Conservation (phyloP, 2,113 vertebrate species). For the Nycticebus coucang region DNA sequence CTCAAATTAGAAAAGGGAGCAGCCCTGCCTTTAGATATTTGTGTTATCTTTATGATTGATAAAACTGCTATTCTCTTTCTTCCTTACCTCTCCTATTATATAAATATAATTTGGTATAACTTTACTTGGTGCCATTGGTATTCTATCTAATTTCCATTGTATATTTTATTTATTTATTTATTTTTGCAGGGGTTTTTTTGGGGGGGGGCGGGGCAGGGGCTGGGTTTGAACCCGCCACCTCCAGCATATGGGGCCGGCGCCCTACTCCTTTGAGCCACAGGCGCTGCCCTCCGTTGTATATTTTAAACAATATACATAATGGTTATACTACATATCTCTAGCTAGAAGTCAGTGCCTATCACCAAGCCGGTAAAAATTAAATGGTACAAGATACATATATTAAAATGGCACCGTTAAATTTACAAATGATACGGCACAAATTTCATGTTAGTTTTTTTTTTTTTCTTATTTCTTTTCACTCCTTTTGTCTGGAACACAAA, state of each 20-base stretch:
- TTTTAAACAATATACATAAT: not conserved
- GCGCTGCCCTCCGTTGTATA: not conserved
- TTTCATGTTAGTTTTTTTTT: not conserved
- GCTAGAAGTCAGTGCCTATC: not conserved
- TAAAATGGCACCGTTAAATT: not conserved
- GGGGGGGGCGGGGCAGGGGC: no score
- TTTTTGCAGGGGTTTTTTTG: no score
- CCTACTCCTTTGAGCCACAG: no score
- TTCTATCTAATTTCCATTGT: constrained; percentile 4
- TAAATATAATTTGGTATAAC: constrained; percentile 1
- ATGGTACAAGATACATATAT: not conserved
- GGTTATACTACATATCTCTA: constrained; percentile 18
- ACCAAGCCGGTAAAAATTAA: constrained; percentile 1
- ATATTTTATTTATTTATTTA: not conserved
- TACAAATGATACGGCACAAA: not conserved
- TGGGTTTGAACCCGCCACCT: no score
- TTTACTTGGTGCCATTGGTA: not conserved
- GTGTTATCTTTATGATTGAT: constrained; percentile 58
- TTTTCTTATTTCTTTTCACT: not conserved
- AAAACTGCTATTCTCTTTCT: not conserved
- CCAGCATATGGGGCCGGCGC: no score
- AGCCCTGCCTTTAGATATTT: not conserved
- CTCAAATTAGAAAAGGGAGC: constrained; percentile 57
- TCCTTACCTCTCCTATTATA: not conserved
- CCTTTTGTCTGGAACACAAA: constrained; percentile 25